phyloP scores from a whole-genome alignment of 2,113 vertebrate species.

The Chrysemys picta region DNA sequence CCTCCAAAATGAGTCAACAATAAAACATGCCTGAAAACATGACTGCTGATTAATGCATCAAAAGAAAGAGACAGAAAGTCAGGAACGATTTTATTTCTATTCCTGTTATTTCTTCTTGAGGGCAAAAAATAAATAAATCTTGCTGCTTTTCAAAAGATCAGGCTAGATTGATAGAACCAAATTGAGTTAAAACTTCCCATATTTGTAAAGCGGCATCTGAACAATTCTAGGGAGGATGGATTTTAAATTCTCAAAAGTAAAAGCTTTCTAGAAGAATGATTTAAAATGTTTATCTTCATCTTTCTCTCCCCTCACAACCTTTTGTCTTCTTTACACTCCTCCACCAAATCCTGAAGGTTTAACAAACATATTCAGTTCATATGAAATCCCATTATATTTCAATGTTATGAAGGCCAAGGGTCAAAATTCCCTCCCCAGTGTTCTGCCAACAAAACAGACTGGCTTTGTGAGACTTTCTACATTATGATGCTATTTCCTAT shows the following conservation, averaged over 20 bases:
- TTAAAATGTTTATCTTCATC: conserved; percentile 51
- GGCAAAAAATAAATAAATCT: conserved; percentile 30
- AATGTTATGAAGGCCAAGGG: neutral
- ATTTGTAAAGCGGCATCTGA: conserved; percentile 6
- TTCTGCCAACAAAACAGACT: conserved; percentile 10
- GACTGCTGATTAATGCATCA: neutral
- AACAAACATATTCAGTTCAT: conserved; percentile 24
- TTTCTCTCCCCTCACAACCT: conserved; percentile 46
- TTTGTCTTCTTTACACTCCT: conserved; percentile 18
- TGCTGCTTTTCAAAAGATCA: conserved; percentile 35
- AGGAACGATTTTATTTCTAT: conserved; percentile 20
- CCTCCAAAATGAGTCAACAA: neutral
- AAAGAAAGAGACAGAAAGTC: neutral
- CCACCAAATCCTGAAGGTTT: conserved; percentile 24
- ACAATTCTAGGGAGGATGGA: neutral
- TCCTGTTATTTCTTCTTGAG: conserved; percentile 31
- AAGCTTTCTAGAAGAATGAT: conserved; percentile 23
- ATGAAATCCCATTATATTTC: conserved; percentile 54
- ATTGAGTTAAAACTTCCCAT: conserved; percentile 19
- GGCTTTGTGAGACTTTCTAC: neutral
- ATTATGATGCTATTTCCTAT: conserved; percentile 22
- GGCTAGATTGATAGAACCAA: neutral
- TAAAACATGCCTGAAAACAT: neutral
- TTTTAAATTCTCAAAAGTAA: conserved; percentile 54
- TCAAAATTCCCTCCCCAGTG: neutral